Evolutionary conservation across 2,797 vertebrate species (phyloP).

Genomic region (Channallabes apus): DNA sequence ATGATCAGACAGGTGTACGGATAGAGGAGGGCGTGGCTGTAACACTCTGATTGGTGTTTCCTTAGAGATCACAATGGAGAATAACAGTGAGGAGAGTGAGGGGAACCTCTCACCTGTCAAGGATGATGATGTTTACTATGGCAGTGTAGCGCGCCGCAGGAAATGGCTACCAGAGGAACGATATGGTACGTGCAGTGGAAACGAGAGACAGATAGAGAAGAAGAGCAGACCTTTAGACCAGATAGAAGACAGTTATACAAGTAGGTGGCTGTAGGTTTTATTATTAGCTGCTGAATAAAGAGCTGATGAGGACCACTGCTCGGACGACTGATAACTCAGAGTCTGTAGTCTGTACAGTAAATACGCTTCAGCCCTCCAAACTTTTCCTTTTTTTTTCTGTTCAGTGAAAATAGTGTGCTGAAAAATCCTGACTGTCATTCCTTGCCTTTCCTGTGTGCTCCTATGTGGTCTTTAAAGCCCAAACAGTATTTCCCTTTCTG

Average conservation of each 20-base stretch:
- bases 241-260: background rate
- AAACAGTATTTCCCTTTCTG: slow-evolving; percentile 7
- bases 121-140: slow-evolving; percentile 90
- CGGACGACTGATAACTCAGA: background rate
- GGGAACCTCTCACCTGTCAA: slow-evolving; percentile 87
- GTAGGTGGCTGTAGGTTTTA: background rate
- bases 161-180: slow-evolving; percentile 84
- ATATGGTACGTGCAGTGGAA: slow-evolving; percentile 81
- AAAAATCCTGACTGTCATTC: background rate
- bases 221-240: background rate
- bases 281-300: background rate
- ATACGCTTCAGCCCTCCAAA: background rate
- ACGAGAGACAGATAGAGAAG: background rate
- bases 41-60: slow-evolving; percentile 81
- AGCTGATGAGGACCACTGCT: slow-evolving; percentile 11
- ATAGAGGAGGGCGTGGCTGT: slow-evolving; percentile 64
- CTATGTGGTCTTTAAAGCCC: slow-evolving; percentile 27
- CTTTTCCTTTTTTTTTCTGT: background rate
- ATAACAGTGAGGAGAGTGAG: slow-evolving; percentile 95
- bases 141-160: slow-evolving; percentile 84
- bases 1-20: slow-evolving; percentile 26
- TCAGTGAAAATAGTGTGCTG: background rate
- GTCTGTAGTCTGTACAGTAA: background rate
- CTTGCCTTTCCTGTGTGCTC: slow-evolving; percentile 1
- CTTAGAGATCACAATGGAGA: slow-evolving; percentile 94